A percentile compares a stretch with the other conserved stretches of the same genome.
Conservation (phyloP, 2,888 invertebrate species). For the Spatulosminthurus flaviceps region DNA sequence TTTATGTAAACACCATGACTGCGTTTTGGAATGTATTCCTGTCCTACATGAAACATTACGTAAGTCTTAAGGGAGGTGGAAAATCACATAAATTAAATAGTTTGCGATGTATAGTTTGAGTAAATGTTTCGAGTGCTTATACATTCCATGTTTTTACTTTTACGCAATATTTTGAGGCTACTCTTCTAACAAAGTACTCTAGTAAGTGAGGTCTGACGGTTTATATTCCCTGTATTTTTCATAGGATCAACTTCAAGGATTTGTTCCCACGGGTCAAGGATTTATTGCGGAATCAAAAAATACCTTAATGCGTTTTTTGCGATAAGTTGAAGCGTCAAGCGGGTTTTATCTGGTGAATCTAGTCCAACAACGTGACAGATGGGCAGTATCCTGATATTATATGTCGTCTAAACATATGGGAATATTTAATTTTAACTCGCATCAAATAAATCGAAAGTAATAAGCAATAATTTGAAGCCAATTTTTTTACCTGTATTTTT, state of each 20-base stretch:
- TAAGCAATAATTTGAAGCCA: no score
- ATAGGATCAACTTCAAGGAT: conserved; percentile 39
- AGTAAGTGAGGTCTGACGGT: no score
- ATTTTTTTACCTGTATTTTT: no score
- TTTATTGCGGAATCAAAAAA: background rate
- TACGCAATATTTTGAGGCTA: background rate
- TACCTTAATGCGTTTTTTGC: background rate
- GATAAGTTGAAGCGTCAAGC: background rate
- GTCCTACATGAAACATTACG: conserved; percentile 84
- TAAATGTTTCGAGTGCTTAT: background rate
- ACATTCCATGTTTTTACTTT: background rate
- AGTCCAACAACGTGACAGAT: no score
- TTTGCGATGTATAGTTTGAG: background rate
- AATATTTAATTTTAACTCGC: no score
- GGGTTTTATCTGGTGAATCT: no score
- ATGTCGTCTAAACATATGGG: no score
- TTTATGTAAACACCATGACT: conserved; percentile 86
- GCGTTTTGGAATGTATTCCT: conserved; percentile 88
- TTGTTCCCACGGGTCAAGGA: background rate
- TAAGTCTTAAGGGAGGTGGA: conserved; percentile 23
- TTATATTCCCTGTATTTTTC: no score
- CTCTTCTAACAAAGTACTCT: no score
- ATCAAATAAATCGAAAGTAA: no score
- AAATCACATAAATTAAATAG: background rate
- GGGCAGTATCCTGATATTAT: no score